Base-by-base conservation (phyloP, 2,113 vertebrate genomes). In the Hyaena hyaena region DNA sequence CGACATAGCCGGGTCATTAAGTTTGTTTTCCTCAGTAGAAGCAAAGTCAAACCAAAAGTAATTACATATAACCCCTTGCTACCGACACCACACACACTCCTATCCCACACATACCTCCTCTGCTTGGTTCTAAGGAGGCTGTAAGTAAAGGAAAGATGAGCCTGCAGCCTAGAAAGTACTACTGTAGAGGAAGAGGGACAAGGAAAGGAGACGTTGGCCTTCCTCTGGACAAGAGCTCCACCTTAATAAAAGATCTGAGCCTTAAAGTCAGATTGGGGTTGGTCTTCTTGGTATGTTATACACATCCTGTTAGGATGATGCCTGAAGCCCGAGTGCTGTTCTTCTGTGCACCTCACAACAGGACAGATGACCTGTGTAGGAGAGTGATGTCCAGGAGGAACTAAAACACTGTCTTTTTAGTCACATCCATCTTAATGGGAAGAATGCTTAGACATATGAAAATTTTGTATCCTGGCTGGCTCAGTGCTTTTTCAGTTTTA, bases 81-180 rank as follows among this genome's bases (percentile, higher is more conserved):
- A 2, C 8, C 28, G 9, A 45, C 7, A 9, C 12, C 5, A 24
- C 1, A 8, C 2, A 26, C 12, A 28, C 0, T 7, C 10, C 2
- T 8, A 48, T 45, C 23, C 7, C 26, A 83, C 31, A 31, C 21
- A 24, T 10, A 74, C 26, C 16, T 77, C 26, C 14, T 91, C 86
- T 53, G 26, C 2, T 43, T 48, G 23, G 5, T 31, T 55, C 86
- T 76, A 39, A 68, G 58, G 23, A 50, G 9, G 17, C 24, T 88
- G 15, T 50, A 76, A 71, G 26, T 16, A 33, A 81, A 69, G 7
- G 35, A 69, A 6, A 33, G 28, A 58, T 58, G 71, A 53, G 33
- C 33, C 85, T 61, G 33, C 11, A 93, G n/a, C 21, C n/a, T 53
- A 14, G 26, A 35, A 55, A 82, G 55, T 73, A 65, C 31, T 35